A percentile compares a stretch with the other conserved stretches of the same genome.
Evolutionary conservation across 2,113 vertebrate species (phyloP).

Genomic region (Salvelinus sp.): DNA sequence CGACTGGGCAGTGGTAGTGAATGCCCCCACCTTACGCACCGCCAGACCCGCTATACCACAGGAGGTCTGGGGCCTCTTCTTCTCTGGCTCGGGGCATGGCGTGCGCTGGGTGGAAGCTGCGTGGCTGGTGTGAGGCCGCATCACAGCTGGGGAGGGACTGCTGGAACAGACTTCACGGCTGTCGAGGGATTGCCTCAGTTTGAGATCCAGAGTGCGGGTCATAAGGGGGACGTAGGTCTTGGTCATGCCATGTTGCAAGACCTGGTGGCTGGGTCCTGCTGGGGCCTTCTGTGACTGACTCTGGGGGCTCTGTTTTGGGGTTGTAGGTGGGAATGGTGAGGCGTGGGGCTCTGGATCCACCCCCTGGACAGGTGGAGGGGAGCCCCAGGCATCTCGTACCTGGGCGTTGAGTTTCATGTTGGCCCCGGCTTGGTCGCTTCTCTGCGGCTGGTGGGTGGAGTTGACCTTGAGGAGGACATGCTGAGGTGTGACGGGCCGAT

Average conservation of each 20-base stretch:
- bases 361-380: slow-evolving; percentile 11
- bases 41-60: not conserved
- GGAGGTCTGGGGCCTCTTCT: not conserved
- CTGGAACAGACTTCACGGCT: slow-evolving; percentile 53
- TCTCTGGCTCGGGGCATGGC: not conserved
- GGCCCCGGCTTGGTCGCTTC: slow-evolving; percentile 31
- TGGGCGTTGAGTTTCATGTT: slow-evolving; percentile 48
- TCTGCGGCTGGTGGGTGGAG: slow-evolving; percentile 52
- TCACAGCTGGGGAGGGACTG: slow-evolving; percentile 50
- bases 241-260: slow-evolving; percentile 23
- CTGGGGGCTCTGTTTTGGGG: too few species aligned
- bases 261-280: not conserved
- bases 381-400: slow-evolving; percentile 60
- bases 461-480: slow-evolving; percentile 70
- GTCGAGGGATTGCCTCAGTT: slow-evolving; percentile 54
- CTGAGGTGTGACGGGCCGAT: slow-evolving; percentile 47
- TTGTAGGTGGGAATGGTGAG: not conserved
- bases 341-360: not conserved
- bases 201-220: slow-evolving; percentile 58
- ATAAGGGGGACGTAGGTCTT: slow-evolving; percentile 56
- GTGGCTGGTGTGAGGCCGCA: slow-evolving; percentile 36
- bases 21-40: not conserved
- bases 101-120: not conserved
- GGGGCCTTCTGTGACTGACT: too few species aligned
- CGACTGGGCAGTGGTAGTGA: slow-evolving; percentile 37